Evolutionary conservation across 2,113 vertebrate genomes (phyloP), one percentile per base, ranked within the genome.

Genomic region (Zosterops pallidus): DNA sequence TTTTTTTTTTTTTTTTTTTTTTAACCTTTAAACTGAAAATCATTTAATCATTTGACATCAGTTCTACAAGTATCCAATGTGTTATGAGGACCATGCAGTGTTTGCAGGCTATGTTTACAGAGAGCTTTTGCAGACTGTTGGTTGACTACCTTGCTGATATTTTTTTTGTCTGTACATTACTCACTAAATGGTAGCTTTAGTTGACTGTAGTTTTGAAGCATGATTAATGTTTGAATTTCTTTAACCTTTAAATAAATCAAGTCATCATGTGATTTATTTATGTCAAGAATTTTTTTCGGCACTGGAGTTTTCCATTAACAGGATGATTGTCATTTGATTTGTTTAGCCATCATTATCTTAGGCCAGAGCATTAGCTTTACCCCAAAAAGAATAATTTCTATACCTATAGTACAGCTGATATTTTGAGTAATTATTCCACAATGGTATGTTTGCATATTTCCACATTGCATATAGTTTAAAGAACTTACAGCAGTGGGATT

Each of bases 211-310:
- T 87, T 97, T 88, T 80, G 72, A 82, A 77, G 53, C 55, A 42
- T 83, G 47, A 95, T 97, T 96, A 92, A 93, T 41, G 16, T 92
- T 96, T 96, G 31, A 95, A 80, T 97, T 93, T 96, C 77, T 95
- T 97, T 95, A 79, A 62, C n/a, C 64, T 90, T 92, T 96, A 94
- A 93, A 92, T 91, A 80, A 31, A 55, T 67, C 53, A 83, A 92
- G 68, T 95, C n/a, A 84, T 80, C 26, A 7, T 91, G 35, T 68
- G 72, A 77, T 86, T 41, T 74, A 90, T 86, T 71, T 84, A 59
- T 46, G 55, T 94, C n/a, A 94, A 71, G 31, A 56, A 29, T 39
- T 86, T 33, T 76, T 53, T 89, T 67, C 59, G 31, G 12, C 35
- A 76, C 53, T 83, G 46, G 65, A 72, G 23, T 47, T 91, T 95